Conservation (phyloP, 2,113 vertebrate genomes). For the Irena cyanogastra region DNA sequence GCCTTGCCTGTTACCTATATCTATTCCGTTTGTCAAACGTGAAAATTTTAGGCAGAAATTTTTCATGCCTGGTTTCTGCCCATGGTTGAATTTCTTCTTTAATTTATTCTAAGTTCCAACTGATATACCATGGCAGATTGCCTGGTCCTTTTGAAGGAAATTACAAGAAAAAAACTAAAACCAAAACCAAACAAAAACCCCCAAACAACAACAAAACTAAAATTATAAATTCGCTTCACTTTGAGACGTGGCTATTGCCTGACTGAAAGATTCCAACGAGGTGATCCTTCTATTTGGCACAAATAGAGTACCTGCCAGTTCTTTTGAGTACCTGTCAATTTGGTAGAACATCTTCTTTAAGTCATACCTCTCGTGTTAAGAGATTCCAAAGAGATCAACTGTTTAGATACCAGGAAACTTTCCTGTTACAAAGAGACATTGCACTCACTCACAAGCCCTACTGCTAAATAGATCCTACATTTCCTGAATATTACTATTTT, state of each 20-base stretch:
- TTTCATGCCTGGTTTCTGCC: background rate
- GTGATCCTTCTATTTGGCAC: background rate
- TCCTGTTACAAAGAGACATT: background rate
- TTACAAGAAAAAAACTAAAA: background rate
- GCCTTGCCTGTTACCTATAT: background rate
- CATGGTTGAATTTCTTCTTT: background rate
- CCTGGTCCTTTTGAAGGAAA: background rate
- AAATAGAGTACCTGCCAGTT: background rate
- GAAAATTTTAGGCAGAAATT: background rate
- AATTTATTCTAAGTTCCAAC: background rate
- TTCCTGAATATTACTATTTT: background rate
- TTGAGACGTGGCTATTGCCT: background rate
- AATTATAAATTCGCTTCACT: background rate
- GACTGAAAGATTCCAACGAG: background rate
- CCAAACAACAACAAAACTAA: too few species aligned
- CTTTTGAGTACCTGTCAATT: background rate
- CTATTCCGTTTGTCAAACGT: background rate
- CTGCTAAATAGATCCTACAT: background rate
- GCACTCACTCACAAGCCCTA: background rate
- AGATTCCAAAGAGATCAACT: background rate
- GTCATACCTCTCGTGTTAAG: background rate
- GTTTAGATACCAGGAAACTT: background rate
- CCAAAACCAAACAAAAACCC: background rate
- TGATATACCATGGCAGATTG: background rate
- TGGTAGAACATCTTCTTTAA: background rate